phyloP scores from a whole-genome alignment of 2,113 vertebrate species.

The Solea solea region DNA sequence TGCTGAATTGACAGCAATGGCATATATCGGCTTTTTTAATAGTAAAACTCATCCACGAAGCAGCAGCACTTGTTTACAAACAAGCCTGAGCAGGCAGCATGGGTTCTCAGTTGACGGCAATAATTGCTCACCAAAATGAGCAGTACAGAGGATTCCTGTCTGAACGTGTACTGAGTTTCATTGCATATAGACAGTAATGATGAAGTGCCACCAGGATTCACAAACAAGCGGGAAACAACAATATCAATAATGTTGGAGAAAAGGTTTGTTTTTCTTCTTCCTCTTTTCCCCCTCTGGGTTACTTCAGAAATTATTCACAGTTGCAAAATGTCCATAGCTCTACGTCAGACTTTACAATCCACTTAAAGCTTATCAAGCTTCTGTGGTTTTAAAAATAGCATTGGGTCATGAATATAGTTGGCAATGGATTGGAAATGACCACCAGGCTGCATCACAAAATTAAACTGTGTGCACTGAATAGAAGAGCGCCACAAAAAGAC shows the following conservation, averaged over 20 bases:
- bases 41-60: not conserved
- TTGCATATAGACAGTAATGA: slow-evolving; percentile 1
- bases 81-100: not conserved
- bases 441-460: not conserved
- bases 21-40: slow-evolving; percentile 1
- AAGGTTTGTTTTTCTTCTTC: not conserved
- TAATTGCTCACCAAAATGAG: not conserved
- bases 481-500: not conserved
- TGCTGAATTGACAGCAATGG: not conserved
- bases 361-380: not conserved
- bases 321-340: not conserved
- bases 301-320: not conserved
- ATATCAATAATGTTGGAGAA: not conserved
- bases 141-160: not conserved
- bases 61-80: not conserved
- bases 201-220: not conserved
- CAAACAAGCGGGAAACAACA: not conserved
- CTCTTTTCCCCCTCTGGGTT: not conserved
- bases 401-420: not conserved
- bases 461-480: not conserved
- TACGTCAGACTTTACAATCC: not conserved
- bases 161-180: slow-evolving; percentile 19
- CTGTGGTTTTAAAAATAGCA: slow-evolving; percentile 1
- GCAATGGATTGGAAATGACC: not conserved
- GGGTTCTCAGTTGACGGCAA: slow-evolving; percentile 7